Conservation (phyloP, 2,113 vertebrate genomes). For the Callocephalon fimbriatum region DNA sequence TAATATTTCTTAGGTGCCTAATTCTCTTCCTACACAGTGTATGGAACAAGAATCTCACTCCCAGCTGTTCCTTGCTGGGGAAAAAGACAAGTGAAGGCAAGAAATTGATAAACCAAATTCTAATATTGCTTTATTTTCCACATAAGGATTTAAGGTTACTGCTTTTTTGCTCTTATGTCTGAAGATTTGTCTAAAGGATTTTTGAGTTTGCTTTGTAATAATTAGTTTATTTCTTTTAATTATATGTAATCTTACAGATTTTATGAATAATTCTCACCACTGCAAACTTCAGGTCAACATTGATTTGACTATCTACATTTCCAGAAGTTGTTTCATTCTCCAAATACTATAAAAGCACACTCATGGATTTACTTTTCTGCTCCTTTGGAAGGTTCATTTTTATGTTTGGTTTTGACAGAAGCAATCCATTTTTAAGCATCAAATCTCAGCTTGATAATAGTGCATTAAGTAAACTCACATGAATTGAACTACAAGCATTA, state of each 20-base stretch:
- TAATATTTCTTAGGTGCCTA: neutral
- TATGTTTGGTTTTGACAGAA: neutral
- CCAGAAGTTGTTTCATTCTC: neutral
- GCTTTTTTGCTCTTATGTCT: neutral
- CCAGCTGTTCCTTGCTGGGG: neutral
- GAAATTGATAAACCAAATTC: neutral
- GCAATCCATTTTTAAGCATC: neutral
- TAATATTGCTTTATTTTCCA: neutral
- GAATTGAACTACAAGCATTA: neutral
- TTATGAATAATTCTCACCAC: neutral
- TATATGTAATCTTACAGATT: neutral
- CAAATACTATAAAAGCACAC: neutral
- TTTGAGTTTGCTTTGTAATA: neutral
- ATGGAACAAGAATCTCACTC: rapidly evolving
- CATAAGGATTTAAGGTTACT: neutral
- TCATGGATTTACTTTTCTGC: neutral
- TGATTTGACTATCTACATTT: neutral
- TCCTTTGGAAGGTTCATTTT: neutral
- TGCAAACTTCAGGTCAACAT: neutral
- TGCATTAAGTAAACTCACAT: neutral
- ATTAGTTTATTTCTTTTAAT: neutral
- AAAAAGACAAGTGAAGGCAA: neutral
- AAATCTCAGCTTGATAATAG: neutral
- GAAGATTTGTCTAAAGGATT: neutral
- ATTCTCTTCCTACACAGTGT: neutral